Evolutionary conservation across 2,797 vertebrate genomes (phyloP).

Genomic region (Chromobotia macracanthus): DNA sequence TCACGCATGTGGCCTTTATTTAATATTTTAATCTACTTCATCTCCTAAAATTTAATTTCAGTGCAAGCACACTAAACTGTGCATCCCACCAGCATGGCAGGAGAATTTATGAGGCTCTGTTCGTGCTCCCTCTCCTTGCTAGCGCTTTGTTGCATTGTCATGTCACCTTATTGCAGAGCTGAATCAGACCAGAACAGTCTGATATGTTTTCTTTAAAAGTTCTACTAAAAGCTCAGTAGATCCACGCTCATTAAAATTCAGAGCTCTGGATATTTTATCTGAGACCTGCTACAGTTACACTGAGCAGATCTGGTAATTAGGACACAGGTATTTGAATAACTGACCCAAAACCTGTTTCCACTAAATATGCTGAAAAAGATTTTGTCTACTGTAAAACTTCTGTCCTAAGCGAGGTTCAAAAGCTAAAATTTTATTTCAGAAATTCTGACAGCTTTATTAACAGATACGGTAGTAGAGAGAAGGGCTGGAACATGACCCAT

Average conservation of each 20-base stretch:
- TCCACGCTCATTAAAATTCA: conserved; percentile 11
- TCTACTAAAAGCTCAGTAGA: background rate
- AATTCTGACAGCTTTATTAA: conserved; percentile 21
- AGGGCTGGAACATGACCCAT: background rate
- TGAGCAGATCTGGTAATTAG: conserved; percentile 16
- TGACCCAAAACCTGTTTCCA: conserved; percentile 24
- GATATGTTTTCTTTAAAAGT: conserved; percentile 10
- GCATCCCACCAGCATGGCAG: background rate
- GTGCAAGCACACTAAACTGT: conserved; percentile 57
- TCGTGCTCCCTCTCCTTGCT: background rate
- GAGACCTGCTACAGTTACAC: conserved; percentile 4
- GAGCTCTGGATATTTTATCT: background rate
- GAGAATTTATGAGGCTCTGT: conserved; percentile 37
- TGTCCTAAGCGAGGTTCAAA: background rate
- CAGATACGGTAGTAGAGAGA: background rate
- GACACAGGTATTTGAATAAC: conserved; percentile 2
- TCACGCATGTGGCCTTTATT: conserved; percentile 59
- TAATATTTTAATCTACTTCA: conserved; percentile 64
- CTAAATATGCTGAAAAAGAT: conserved; percentile 8
- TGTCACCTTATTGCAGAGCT: background rate
- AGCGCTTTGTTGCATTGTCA: background rate
- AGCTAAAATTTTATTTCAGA: no score
- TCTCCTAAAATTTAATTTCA: conserved; percentile 60
- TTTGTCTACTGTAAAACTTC: conserved; percentile 6
- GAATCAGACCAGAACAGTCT: conserved; percentile 1